Conservation (phyloP, 2,888 invertebrate species). For the Allygus modestus region DNA sequence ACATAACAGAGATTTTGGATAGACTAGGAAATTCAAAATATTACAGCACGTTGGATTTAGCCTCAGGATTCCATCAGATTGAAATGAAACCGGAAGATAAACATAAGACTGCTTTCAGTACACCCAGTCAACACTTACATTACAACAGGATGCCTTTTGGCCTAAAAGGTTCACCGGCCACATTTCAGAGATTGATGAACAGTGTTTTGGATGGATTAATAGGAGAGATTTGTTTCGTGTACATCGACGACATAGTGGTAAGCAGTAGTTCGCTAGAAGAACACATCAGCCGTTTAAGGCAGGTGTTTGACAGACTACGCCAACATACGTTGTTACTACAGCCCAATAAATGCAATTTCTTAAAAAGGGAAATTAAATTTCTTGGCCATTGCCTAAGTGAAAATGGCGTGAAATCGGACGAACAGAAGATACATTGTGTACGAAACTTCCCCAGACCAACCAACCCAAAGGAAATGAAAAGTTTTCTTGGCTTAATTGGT, state of each 20-base stretch:
- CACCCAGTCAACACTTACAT: conserved; percentile 70
- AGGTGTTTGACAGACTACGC: conserved; percentile 42
- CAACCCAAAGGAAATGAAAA: neutral
- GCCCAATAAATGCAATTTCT: conserved; percentile 24
- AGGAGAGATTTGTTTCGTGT: conserved; percentile 53
- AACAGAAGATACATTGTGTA: conserved; percentile 17
- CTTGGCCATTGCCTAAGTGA: conserved; percentile 36
- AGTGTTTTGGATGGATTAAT: conserved; percentile 68
- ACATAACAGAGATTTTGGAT: conserved; percentile 46
- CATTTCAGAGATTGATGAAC: conserved; percentile 72
- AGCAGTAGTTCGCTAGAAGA: conserved; percentile 25
- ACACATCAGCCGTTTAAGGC: neutral
- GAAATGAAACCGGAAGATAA: conserved; percentile 69
- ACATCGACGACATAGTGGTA: conserved; percentile 59
- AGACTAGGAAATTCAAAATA: conserved; percentile 31
- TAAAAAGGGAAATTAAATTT: neutral
- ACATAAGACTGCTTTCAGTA: conserved; percentile 72
- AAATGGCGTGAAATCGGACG: conserved; percentile 40
- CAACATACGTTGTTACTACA: conserved; percentile 7
- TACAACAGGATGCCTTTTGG: conserved; percentile 72
- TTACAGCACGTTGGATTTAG: conserved; percentile 46
- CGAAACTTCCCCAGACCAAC: conserved; percentile 25
- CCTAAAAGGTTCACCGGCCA: conserved; percentile 70
- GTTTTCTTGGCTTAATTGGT: neutral
- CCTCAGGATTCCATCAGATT: conserved; percentile 70